phyloP scores from a whole-genome alignment of 2,113 vertebrate genomes.

The Isurus oxyrinchus region DNA sequence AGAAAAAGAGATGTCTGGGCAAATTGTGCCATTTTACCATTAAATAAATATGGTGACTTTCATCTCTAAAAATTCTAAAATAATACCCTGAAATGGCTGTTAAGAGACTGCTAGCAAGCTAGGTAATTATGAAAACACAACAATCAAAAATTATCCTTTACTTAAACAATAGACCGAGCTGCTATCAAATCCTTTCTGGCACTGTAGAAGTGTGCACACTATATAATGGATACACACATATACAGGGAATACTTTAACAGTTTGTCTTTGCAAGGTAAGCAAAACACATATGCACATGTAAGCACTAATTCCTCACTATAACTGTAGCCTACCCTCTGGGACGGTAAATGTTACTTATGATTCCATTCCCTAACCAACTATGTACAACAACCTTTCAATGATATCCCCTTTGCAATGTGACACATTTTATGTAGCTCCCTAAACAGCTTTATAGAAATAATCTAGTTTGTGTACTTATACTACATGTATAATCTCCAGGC shows the following conservation, averaged over 20 bases:
- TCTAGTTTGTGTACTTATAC: neutral
- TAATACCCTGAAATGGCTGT: constrained; percentile 67
- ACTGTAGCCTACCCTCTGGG: neutral
- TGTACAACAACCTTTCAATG: neutral
- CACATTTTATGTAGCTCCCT: neutral
- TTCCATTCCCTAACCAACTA: constrained; percentile 12
- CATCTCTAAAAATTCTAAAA: constrained; percentile 56
- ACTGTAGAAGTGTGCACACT: neutral
- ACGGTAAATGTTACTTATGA: constrained; percentile 4
- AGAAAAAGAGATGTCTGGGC: constrained; percentile 46
- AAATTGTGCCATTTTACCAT: constrained; percentile 38
- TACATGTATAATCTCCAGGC: neutral
- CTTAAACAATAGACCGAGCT: constrained; percentile 7
- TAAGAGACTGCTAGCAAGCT: constrained; percentile 49
- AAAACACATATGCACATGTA: neutral
- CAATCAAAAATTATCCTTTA: constrained; percentile 61
- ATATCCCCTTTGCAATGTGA: constrained; percentile 18
- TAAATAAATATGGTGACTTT: constrained; percentile 37
- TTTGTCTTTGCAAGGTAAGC: neutral
- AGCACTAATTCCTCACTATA: neutral
- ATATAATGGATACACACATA: neutral
- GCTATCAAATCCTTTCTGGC: neutral
- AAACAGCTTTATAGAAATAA: constrained; percentile 9
- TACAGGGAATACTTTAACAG: neutral
- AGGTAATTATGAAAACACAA: constrained; percentile 60